Evolutionary conservation across 2,797 vertebrate species (phyloP).

Genomic region (Melanogrammus aeglefinus): DNA sequence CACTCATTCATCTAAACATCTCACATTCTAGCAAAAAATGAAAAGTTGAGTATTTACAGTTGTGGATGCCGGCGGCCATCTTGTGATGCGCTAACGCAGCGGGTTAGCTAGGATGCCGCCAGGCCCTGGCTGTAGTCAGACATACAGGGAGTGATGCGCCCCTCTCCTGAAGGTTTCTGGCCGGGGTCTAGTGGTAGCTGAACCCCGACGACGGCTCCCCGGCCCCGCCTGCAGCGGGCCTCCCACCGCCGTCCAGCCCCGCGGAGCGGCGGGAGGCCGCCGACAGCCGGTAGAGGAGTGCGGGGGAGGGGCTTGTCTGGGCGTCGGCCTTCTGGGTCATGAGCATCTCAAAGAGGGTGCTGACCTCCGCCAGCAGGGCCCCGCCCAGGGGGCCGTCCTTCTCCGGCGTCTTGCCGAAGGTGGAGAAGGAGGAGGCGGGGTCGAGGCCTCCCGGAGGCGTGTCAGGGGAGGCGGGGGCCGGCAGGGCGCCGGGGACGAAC

Average conservation of each 20-base stretch:
- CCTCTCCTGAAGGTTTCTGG: background rate
- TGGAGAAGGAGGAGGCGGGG: constrained; percentile 86
- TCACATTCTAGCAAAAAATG: background rate
- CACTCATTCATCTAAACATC: background rate
- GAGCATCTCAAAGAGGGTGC: constrained; percentile 89
- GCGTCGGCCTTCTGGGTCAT: constrained; percentile 82
- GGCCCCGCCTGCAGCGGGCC: background rate
- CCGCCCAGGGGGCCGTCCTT: constrained; percentile 75
- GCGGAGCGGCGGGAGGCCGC: constrained; percentile 78
- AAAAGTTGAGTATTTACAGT: background rate
- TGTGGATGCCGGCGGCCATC: background rate
- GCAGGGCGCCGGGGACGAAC: constrained; percentile 71
- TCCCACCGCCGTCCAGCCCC: constrained; percentile 64
- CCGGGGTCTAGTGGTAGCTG: constrained; percentile 11
- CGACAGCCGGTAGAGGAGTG: constrained; percentile 84
- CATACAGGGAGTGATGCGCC: background rate
- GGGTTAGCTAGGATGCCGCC: too few species aligned
- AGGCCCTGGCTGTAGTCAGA: background rate
- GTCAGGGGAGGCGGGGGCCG: constrained; percentile 57
- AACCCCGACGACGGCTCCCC: constrained; percentile 18
- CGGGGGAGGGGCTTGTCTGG: constrained; percentile 71
- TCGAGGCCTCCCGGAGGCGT: constrained; percentile 46
- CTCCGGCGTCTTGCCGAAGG: constrained; percentile 84
- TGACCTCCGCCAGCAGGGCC: constrained; percentile 89
- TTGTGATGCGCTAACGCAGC: background rate